Conservation (phyloP, 2,113 vertebrate species). For the Strix uralensis region DNA sequence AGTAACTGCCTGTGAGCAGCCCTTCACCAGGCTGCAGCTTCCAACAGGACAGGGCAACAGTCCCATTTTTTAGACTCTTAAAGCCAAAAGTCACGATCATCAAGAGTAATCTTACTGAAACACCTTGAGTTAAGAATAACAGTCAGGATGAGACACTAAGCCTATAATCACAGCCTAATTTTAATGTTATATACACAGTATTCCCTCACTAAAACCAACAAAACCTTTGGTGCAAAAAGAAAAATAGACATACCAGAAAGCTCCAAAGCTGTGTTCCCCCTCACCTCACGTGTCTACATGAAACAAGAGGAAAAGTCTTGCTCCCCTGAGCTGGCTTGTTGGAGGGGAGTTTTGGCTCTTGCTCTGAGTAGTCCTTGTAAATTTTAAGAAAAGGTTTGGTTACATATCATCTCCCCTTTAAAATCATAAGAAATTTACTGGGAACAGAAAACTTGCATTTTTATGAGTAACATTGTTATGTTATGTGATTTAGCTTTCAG, state of each 20-base stretch:
- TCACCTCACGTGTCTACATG: not conserved
- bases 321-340: not conserved
- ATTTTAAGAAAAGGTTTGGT: not conserved
- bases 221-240: not conserved
- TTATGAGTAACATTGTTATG: not conserved
- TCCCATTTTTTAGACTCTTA: not conserved
- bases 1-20: fast-evolving
- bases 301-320: not conserved
- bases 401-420: not conserved
- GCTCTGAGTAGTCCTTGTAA: not conserved
- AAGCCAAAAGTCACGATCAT: not conserved
- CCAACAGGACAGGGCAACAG: not conserved
- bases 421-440: slow-evolving; percentile 45
- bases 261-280: not conserved
- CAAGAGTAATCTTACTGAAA: not conserved
- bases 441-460: not conserved
- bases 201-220: not conserved
- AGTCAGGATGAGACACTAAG: not conserved
- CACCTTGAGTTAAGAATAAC: not conserved
- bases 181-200: not conserved
- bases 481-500: slow-evolving; percentile 16
- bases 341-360: not conserved
- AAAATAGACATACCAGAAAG: not conserved
- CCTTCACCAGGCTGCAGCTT: not conserved
- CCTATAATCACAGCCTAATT: not conserved